Base-by-base conservation (phyloP, 1,140 invertebrate species). In the Thaumatotibia leucotreta region DNA sequence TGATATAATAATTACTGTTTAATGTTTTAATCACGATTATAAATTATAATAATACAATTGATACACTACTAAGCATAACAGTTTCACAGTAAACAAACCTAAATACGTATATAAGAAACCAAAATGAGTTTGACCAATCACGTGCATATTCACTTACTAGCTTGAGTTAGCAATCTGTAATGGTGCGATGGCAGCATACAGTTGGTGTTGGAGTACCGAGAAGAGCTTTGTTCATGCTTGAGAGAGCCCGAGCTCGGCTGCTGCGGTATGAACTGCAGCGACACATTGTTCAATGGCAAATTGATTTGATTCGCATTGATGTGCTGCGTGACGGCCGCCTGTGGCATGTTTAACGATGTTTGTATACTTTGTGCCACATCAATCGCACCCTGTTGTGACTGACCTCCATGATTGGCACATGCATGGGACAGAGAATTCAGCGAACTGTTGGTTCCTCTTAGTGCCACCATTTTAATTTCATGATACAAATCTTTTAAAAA, bases 401-500 rank as follows among this genome's bases (percentile, higher is more conserved):
- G 78, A 58, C 77, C 76, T 8, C 77, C 77, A 75, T 80, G 76
- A 64, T 75, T 76, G 22, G 70, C 72, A 70, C 79, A 85, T 39
- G 74, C 68, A 68, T 83, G 80, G 45, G 80, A 77, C 61, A 82
- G 70, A 61, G 73, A 72, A 73, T 76, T 77, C 67, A 80, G 61
- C 66, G 81, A 79, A 79, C 69, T 80, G 68, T 80, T 83, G 64
- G 72, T 77, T 76, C 83, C 83, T 82, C 87, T 84, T 69, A 88
- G 63, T 49, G 82, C 82, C 62, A 88, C 87, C 87, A 88, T 90
- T 76, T 86, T 87, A 80, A 85, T 78, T 81, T 90, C 87, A 88
- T 90, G 75, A 83, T 86, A 88, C 70, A 87, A 76, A 82, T 82
- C 77, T 77, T 88, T 90, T 61, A 88, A 64, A 82, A 87, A 82